A percentile compares a stretch with the other conserved stretches of the same genome.
Evolutionary conservation across 1,140 invertebrate genomes (phyloP).

Genomic region (Eupristina koningsbergeri): DNA sequence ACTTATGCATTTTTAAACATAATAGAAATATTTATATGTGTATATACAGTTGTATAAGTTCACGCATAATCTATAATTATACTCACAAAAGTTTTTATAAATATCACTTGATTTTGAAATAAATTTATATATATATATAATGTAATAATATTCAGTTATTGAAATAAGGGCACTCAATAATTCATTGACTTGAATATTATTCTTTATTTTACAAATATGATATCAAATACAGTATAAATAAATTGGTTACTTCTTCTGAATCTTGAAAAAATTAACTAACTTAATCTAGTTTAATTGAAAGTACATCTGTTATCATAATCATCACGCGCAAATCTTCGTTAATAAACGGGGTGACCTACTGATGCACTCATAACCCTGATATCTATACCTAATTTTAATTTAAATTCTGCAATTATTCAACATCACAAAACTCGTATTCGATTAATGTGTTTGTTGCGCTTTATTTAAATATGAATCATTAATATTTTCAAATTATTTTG

Average conservation of each 20-base stretch:
- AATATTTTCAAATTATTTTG: background rate
- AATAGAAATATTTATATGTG: too few species aligned
- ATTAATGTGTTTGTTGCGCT: background rate
- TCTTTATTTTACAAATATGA: background rate
- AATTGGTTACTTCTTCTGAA: background rate
- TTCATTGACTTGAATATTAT: too few species aligned
- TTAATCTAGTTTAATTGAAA: slow-evolving; percentile 42
- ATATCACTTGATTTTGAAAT: too few species aligned
- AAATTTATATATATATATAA: too few species aligned
- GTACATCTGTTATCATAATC: slow-evolving; percentile 40
- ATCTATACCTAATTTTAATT: slow-evolving; percentile 32
- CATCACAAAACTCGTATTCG: slow-evolving; percentile 13
- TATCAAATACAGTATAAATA: background rate
- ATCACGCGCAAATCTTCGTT: slow-evolving; percentile 32
- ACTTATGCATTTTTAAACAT: too few species aligned
- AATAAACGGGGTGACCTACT: slow-evolving; percentile 43
- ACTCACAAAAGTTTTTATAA: too few species aligned
- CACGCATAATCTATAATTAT: too few species aligned
- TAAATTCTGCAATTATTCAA: slow-evolving; percentile 30
- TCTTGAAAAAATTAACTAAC: background rate
- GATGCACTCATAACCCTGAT: slow-evolving; percentile 15
- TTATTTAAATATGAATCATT: background rate
- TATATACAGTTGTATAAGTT: too few species aligned
- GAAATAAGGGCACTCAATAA: too few species aligned
- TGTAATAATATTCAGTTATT: too few species aligned